Conservation (phyloP, 1,140 invertebrate species). For the Araneus ventricosus region DNA sequence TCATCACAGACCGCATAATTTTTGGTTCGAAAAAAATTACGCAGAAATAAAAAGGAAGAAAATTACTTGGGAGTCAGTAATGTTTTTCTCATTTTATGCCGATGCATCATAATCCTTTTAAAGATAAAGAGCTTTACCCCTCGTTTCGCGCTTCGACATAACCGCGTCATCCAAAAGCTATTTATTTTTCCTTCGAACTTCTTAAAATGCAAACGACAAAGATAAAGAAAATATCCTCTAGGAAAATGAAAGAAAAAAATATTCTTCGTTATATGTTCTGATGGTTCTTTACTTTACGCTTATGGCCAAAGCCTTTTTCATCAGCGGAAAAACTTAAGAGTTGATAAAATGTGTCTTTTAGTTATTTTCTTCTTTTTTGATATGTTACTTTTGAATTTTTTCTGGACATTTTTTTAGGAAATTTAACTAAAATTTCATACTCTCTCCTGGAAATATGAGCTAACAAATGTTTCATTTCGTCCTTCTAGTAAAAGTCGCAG, state of each 20-base stretch:
- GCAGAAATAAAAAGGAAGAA: not conserved
- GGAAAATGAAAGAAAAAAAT: not conserved
- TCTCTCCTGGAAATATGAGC: not conserved
- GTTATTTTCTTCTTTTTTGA: not conserved
- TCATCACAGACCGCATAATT: too few relatives aligned
- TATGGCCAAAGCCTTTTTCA: not conserved
- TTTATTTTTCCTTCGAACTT: constrained; percentile 14
- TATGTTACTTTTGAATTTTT: not conserved
- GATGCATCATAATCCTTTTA: constrained; percentile 22
- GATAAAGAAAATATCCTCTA: not conserved
- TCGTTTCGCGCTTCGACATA: not conserved
- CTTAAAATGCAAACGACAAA: constrained; percentile 37
- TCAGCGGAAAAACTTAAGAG: constrained; percentile 8
- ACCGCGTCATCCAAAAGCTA: constrained; percentile 22
- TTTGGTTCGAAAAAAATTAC: too few relatives aligned
- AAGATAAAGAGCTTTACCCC: constrained; percentile 24
- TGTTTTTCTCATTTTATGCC: constrained; percentile 26
- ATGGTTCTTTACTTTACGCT: constrained; percentile 8
- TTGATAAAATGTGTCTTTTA: not conserved
- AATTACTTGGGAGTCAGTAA: constrained; percentile 1
- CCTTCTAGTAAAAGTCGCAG: not conserved
- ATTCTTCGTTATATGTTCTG: not conserved
- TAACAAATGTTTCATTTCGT: not conserved
- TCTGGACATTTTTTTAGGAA: not conserved
- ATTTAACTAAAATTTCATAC: not conserved